These are phyloP conservation scores for Drosophila parabipectinata DNA, from an alignment of 1,140 invertebrate species.

Conservation along the genomic window DNA sequence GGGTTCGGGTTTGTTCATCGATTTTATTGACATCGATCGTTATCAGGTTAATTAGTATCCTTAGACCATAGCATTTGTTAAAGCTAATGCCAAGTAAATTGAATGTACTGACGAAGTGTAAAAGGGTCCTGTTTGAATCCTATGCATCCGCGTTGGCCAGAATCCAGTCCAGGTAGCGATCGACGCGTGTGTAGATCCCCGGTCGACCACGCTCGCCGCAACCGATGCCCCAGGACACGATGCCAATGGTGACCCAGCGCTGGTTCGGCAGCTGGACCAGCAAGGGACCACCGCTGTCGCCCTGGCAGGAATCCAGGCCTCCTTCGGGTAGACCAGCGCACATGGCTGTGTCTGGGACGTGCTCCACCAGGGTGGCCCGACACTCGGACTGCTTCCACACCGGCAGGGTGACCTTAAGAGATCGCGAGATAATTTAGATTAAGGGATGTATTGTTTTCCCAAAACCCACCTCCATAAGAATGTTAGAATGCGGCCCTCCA, in stretches of 20 bases:
- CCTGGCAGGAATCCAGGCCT: conserved; percentile 92
- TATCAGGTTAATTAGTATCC: conserved; percentile 57
- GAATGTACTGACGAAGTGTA: conserved; percentile 44
- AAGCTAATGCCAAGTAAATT: conserved; percentile 60
- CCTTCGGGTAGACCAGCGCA: conserved; percentile 90
- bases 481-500: conserved; percentile 88
- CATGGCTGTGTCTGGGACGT: conserved; percentile 87
- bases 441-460: neutral
- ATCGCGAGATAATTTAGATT: neutral
- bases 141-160: conserved; percentile 86
- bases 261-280: conserved; percentile 88
- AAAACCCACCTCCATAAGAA: conserved; percentile 88
- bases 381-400: conserved; percentile 91
- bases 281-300: conserved; percentile 94
- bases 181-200: conserved; percentile 90
- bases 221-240: conserved; percentile 92
- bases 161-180: conserved; percentile 90
- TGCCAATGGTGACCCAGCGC: conserved; percentile 91
- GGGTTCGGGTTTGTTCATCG: conserved; percentile 26
- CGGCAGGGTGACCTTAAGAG: conserved; percentile 87
- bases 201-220: conserved; percentile 89
- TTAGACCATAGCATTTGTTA: conserved; percentile 72
- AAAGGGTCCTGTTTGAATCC: neutral
- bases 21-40: conserved; percentile 32
- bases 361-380: conserved; percentile 86